Evolutionary conservation across 2,797 vertebrate genomes (phyloP).

Genomic region (Carapus acus): DNA sequence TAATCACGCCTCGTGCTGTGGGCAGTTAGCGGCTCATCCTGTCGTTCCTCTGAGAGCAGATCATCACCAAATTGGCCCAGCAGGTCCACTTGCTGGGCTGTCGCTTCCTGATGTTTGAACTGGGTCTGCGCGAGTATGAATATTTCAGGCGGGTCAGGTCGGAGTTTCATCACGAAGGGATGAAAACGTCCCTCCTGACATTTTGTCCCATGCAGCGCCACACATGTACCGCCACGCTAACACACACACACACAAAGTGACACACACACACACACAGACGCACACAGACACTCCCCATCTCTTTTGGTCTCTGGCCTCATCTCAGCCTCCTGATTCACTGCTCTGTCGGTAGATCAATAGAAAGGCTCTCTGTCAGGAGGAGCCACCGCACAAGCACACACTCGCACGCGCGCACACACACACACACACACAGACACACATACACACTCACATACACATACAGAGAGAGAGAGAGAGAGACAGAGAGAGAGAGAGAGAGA

Average conservation of each 20-base stretch:
- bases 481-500: too few relatives aligned
- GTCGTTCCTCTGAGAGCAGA: constrained; percentile 58
- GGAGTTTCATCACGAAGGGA: constrained; percentile 27
- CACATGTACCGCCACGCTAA: constrained; percentile 31
- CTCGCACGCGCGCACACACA: too few relatives aligned
- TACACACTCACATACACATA: too few relatives aligned
- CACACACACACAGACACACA: too few relatives aligned
- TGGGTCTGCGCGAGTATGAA: constrained; percentile 19
- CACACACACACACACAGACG: constrained; percentile 10
- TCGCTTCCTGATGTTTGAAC: constrained; percentile 16
- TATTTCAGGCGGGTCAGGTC: constrained; percentile 25
- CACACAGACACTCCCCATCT: constrained; percentile 8
- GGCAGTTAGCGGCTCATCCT: constrained; percentile 47
- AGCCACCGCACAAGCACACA: constrained; percentile 25
- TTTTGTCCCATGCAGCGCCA: constrained; percentile 22
- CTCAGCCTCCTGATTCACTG: constrained; percentile 63
- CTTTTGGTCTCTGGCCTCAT: constrained; percentile 44
- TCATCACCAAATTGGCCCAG: constrained; percentile 63
- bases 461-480: too few relatives aligned
- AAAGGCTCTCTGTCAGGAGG: constrained; percentile 58
- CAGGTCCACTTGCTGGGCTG: constrained; percentile 50
- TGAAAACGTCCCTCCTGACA: constrained; percentile 38
- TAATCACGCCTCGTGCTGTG: constrained; percentile 43
- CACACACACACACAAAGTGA: constrained; percentile 10
- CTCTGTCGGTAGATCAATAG: constrained; percentile 66